Percentiles rank a stretch among this genome's conserved stretches.
These are phyloP conservation scores for Paramormyrops hopkinsi DNA, from an alignment of 2,797 vertebrate genomes.

Conservation along the genomic window DNA sequence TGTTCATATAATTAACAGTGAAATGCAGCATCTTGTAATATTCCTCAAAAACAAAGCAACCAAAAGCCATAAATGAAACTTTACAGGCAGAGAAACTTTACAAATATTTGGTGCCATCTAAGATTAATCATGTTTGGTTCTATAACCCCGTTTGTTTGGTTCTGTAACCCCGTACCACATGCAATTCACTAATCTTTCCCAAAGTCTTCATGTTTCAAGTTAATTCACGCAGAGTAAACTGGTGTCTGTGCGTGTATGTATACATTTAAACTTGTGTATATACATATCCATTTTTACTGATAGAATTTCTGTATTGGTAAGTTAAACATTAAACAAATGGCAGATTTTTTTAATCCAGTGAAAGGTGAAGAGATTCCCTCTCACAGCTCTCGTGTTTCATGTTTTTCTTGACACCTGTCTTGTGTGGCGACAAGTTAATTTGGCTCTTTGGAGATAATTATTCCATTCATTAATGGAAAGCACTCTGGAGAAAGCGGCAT, in stretches of 20 bases:
- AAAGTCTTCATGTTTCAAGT: neutral
- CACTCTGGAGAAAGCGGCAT: neutral
- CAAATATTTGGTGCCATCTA: neutral
- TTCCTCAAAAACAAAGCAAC: neutral
- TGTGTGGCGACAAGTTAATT: neutral
- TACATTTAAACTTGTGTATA: neutral
- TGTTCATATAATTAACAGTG: neutral
- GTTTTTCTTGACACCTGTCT: neutral
- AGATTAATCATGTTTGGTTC: neutral
- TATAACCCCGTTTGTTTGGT: neutral
- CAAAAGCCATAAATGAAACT: neutral
- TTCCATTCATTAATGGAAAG: neutral
- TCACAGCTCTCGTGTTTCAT: neutral
- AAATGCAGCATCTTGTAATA: neutral
- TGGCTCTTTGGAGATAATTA: neutral
- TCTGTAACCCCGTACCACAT: neutral
- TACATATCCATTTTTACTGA: neutral
- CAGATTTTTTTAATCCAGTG: neutral
- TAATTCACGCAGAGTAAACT: neutral
- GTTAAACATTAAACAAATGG: neutral
- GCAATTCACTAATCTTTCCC: neutral
- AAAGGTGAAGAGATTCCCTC: neutral
- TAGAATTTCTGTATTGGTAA: neutral
- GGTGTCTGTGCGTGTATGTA: neutral
- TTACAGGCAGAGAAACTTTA: neutral